A percentile compares a stretch with the other conserved stretches of the same genome.
These are phyloP conservation scores for Erpobdella octoculata DNA, from an alignment of 2,888 invertebrate species.

Conservation along the genomic window DNA sequence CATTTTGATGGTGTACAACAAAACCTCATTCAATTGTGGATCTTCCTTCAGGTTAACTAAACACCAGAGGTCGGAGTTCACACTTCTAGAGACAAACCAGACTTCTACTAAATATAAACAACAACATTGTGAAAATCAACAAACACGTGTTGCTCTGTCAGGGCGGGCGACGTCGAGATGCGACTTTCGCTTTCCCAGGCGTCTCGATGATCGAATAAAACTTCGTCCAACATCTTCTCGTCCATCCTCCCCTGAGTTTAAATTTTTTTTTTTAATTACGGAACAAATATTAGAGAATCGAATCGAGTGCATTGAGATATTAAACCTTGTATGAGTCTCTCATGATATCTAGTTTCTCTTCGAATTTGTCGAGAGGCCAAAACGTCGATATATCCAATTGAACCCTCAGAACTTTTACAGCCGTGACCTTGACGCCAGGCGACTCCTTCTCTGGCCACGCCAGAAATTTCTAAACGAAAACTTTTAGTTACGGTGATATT, in stretches of 20 bases:
- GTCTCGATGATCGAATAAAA: slow-evolving; percentile 47
- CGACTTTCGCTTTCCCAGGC: slow-evolving; percentile 43
- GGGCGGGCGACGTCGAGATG: slow-evolving; percentile 15
- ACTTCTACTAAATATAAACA: too few relatives aligned
- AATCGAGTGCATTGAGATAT: too few relatives aligned
- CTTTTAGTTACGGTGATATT: background rate
- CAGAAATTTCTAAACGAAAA: too few relatives aligned
- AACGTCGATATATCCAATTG: slow-evolving; percentile 44
- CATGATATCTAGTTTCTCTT: slow-evolving; percentile 46
- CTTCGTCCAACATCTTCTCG: slow-evolving; percentile 34
- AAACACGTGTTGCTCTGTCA: slow-evolving; percentile 14
- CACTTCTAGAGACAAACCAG: slow-evolving; percentile 57
- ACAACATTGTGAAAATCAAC: too few relatives aligned
- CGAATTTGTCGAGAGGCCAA: slow-evolving; percentile 48
- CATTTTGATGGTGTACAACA: slow-evolving; percentile 56
- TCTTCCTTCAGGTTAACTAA: slow-evolving; percentile 62
- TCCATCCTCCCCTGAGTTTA: slow-evolving; percentile 12
- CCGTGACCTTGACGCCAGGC: background rate
- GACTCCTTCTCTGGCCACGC: too few relatives aligned
- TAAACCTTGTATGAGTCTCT: slow-evolving; percentile 41
- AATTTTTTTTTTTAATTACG: background rate
- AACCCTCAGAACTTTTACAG: slow-evolving; percentile 42
- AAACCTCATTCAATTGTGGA: slow-evolving; percentile 60
- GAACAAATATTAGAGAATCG: background rate
- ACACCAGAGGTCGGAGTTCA: slow-evolving; percentile 55